phyloP scores from a whole-genome alignment of 2,888 invertebrate species.

The Liodrosophila aerea region DNA sequence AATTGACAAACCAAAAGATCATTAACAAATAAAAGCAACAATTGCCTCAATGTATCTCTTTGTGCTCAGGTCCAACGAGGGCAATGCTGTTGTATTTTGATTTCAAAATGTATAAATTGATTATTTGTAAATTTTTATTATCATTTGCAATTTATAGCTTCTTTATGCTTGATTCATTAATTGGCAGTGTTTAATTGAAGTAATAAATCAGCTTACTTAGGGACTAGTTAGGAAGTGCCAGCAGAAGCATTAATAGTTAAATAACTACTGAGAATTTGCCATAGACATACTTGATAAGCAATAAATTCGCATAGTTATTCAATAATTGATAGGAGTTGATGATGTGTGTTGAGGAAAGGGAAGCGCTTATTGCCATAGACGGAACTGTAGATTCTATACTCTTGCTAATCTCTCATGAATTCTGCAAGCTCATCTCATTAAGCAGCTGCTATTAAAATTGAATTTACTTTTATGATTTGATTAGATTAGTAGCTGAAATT shows the following conservation, averaged over 20 bases:
- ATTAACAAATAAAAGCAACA: conserved; percentile 33
- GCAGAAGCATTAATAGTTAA: conserved; percentile 8
- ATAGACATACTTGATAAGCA: neutral
- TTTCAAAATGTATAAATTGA: conserved; percentile 24
- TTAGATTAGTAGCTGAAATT: neutral
- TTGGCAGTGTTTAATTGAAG: conserved; percentile 23
- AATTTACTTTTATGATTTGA: neutral
- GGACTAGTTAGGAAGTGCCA: neutral
- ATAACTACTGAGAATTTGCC: too few species aligned
- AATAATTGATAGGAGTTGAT: neutral
- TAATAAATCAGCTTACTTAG: conserved; percentile 31
- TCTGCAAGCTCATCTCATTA: conserved; percentile 40
- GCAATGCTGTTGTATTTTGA: conserved; percentile 13
- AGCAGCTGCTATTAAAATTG: conserved; percentile 9
- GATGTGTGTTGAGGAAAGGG: conserved; percentile 1
- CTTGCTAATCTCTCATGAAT: conserved; percentile 28
- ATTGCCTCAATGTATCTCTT: conserved; percentile 37
- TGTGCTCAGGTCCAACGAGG: conserved; percentile 26
- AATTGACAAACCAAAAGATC: conserved; percentile 46
- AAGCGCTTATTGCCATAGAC: neutral
- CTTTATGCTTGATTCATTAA: conserved; percentile 13
- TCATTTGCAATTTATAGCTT: conserved; percentile 16
- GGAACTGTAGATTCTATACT: conserved; percentile 22
- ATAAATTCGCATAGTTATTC: neutral
- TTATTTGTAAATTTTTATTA: conserved; percentile 24